Conservation (phyloP, 2,113 vertebrate genomes). For the Papio anubis region DNA sequence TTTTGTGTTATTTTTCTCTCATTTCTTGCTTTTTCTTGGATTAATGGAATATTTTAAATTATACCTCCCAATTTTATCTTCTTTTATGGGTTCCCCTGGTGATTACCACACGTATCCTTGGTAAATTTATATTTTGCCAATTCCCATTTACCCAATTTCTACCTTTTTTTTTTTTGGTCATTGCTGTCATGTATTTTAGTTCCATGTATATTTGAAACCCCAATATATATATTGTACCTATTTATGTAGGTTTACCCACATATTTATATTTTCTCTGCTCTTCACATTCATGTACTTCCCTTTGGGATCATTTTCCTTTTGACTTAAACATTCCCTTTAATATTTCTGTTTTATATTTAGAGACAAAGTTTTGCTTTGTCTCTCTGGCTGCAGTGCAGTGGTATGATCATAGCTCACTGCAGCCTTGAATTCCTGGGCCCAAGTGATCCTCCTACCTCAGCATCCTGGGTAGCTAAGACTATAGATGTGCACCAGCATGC, state of each 20-base stretch:
- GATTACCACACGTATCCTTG: neutral
- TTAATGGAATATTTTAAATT: conserved; percentile 14
- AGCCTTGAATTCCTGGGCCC: too few relatives aligned
- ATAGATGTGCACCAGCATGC: too few relatives aligned
- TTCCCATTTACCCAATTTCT: neutral
- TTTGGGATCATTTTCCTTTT: neutral
- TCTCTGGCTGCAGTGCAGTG: too few relatives aligned
- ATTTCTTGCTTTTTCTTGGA: neutral
- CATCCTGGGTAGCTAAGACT: too few relatives aligned
- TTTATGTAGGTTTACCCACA: neutral
- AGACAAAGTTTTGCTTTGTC: too few relatives aligned
- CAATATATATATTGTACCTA: neutral
- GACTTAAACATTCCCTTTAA: neutral
- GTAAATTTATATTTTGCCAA: neutral
- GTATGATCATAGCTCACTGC: too few relatives aligned
- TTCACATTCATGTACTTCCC: neutral
- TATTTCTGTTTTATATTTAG: too few relatives aligned
- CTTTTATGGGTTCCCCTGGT: neutral
- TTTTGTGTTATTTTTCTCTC: neutral
- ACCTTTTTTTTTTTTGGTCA: neutral
- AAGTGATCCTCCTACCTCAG: too few relatives aligned
- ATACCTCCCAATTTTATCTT: neutral
- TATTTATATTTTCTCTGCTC: neutral
- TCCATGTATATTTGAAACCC: neutral
- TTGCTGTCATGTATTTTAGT: neutral